Evolutionary conservation across 2,888 invertebrate species (phyloP).

Genomic region (Eilema sororculum): DNA sequence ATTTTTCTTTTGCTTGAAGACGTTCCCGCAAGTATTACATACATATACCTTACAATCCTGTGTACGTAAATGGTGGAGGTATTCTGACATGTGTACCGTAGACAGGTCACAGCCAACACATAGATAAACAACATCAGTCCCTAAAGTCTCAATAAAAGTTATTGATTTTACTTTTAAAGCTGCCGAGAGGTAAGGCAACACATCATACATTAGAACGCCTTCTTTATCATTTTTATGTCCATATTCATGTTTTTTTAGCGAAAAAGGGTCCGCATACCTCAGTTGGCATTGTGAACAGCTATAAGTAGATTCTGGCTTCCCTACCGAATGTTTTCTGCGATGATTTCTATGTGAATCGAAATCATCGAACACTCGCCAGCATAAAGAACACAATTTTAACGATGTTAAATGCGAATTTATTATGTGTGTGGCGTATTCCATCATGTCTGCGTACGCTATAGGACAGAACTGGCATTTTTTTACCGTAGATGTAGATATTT

Average conservation of each 20-base stretch:
- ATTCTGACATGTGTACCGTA: conserved; percentile 40
- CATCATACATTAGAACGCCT: conserved; percentile 58
- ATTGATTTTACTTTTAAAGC: conserved; percentile 63
- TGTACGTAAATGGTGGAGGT: conserved; percentile 61
- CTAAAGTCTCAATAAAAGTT: conserved; percentile 52
- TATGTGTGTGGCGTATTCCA: conserved; percentile 66
- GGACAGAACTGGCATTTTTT: conserved; percentile 66
- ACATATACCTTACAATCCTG: conserved; percentile 51
- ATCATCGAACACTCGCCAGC: conserved; percentile 63
- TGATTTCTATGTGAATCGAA: conserved; percentile 49
- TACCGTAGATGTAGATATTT: not conserved
- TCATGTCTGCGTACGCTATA: conserved; percentile 48
- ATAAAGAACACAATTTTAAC: conserved; percentile 63
- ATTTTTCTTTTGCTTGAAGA: conserved; percentile 49
- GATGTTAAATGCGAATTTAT: conserved; percentile 60
- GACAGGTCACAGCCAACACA: conserved; percentile 60
- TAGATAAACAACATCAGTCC: conserved; percentile 35
- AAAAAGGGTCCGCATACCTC: conserved; percentile 44
- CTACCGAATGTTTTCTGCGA: conserved; percentile 59
- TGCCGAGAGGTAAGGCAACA: conserved; percentile 61
- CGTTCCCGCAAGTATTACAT: conserved; percentile 64
- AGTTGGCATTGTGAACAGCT: conserved; percentile 68
- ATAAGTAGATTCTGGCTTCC: conserved; percentile 30
- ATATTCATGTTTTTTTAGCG: conserved; percentile 57
- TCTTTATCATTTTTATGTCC: conserved; percentile 57